These are phyloP conservation scores for Tineola bisselliella DNA, from an alignment of 2,888 invertebrate genomes.

Conservation along the genomic window DNA sequence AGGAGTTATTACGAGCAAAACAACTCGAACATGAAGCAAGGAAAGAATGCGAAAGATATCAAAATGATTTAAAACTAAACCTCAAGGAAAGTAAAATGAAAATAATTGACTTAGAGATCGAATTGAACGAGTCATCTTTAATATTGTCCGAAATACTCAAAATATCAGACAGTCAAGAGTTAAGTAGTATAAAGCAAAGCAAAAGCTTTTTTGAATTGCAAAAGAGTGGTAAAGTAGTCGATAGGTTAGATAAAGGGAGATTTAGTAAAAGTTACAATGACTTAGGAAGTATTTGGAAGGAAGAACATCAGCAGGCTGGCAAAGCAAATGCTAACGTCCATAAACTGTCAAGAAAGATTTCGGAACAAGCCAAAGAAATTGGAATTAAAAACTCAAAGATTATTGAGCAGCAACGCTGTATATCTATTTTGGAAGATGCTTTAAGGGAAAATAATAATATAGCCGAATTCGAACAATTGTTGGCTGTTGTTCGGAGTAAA, in stretches of 20 bases:
- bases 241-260: conserved; percentile 62
- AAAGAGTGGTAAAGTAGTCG: conserved; percentile 69
- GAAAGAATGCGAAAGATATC: conserved; percentile 3
- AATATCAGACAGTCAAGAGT: conserved; percentile 49
- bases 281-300: conserved; percentile 36
- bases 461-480: conserved; percentile 67
- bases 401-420: conserved; percentile 64
- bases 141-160: conserved; percentile 59
- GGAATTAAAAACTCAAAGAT: conserved; percentile 62
- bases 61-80: conserved; percentile 31
- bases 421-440: conserved; percentile 62
- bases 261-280: conserved; percentile 55
- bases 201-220: conserved; percentile 59
- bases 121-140: conserved; percentile 62
- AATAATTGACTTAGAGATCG: conserved; percentile 61
- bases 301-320: conserved; percentile 22
- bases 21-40: conserved; percentile 47
- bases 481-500: conserved; percentile 68
- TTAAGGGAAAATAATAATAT: conserved; percentile 66
- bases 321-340: conserved; percentile 33
- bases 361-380: conserved; percentile 53
- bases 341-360: conserved; percentile 49
- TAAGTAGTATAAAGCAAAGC: conserved; percentile 45
- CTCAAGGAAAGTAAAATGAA: conserved; percentile 54
- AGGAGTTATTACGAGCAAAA: conserved; percentile 52